These are phyloP conservation scores for Chironomus tepperi DNA, from an alignment of 1,140 invertebrate species.

Conservation along the genomic window DNA sequence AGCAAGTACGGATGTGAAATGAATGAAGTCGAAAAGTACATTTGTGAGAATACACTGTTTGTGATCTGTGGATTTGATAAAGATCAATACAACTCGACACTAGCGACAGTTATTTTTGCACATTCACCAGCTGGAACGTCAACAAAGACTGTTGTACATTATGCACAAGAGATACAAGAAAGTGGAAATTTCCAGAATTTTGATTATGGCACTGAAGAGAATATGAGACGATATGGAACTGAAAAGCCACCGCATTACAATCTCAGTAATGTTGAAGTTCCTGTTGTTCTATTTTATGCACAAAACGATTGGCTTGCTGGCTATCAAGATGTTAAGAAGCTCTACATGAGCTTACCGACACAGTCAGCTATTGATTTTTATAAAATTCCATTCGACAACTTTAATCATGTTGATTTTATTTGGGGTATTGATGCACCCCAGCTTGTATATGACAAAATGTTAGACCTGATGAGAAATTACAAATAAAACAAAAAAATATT, in stretches of 20 bases:
- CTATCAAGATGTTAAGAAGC: conserved; percentile 38
- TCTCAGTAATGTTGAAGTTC: conserved; percentile 52
- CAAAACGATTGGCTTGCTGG: conserved; percentile 65
- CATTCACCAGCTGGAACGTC: conserved; percentile 75
- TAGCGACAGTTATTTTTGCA: conserved; percentile 57
- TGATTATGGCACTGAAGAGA: conserved; percentile 53
- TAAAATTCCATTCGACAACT: conserved; percentile 49
- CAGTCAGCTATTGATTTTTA: conserved; percentile 35
- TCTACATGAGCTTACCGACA: conserved; percentile 36
- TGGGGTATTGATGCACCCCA: conserved; percentile 53
- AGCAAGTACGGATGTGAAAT: conserved; percentile 52
- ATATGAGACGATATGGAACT: conserved; percentile 49
- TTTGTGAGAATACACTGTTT: conserved; percentile 60
- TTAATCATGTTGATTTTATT: conserved; percentile 65
- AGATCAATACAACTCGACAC: conserved; percentile 53
- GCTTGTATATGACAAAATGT: conserved; percentile 51
- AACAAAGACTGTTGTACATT: conserved; percentile 63
- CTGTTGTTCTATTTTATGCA: conserved; percentile 57
- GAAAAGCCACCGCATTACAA: conserved; percentile 57
- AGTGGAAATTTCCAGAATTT: conserved; percentile 52
- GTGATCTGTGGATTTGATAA: conserved; percentile 57
- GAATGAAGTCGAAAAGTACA: conserved; percentile 45
- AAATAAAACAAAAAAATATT: not conserved
- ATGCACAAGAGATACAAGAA: conserved; percentile 51
- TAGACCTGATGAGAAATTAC: conserved; percentile 40